Evolutionary conservation across 1,140 invertebrate genomes (phyloP).

Genomic region (Rhagoletis pomonella): DNA sequence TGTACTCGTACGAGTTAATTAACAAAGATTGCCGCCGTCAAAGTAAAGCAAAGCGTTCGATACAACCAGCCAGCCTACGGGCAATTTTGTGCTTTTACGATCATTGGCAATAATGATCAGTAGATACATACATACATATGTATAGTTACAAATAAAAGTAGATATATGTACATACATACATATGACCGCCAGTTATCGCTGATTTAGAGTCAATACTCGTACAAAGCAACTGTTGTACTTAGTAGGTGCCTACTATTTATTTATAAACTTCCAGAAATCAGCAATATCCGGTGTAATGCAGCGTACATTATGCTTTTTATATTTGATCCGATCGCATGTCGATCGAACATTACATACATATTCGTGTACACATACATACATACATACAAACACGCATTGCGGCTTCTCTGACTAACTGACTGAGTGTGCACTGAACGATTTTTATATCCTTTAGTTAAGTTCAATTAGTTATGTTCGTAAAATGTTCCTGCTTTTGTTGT

Average conservation of each 20-base stretch:
- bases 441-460: conserved; percentile 50
- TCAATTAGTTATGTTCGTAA: conserved; percentile 45
- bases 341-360: conserved; percentile 29
- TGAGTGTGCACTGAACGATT: neutral
- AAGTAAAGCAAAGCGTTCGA: conserved; percentile 32
- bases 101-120: conserved; percentile 13
- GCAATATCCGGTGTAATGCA: conserved; percentile 42
- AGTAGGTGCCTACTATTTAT: neutral
- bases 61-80: neutral
- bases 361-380: neutral
- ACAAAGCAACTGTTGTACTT: neutral
- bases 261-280: conserved; percentile 51
- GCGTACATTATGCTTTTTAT: conserved; percentile 17
- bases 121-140: no score
- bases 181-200: neutral
- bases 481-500: neutral
- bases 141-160: no score
- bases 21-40: conserved; percentile 49
- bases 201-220: conserved; percentile 17
- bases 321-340: conserved; percentile 25
- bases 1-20: conserved; percentile 47
- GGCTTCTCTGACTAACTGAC: conserved; percentile 5
- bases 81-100: neutral
- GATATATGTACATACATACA: no score
- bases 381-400: neutral